Percentiles rank a stretch among this genome's conserved stretches.
Conservation (phyloP, 2,888 invertebrate genomes). For the Agrochola lota region DNA sequence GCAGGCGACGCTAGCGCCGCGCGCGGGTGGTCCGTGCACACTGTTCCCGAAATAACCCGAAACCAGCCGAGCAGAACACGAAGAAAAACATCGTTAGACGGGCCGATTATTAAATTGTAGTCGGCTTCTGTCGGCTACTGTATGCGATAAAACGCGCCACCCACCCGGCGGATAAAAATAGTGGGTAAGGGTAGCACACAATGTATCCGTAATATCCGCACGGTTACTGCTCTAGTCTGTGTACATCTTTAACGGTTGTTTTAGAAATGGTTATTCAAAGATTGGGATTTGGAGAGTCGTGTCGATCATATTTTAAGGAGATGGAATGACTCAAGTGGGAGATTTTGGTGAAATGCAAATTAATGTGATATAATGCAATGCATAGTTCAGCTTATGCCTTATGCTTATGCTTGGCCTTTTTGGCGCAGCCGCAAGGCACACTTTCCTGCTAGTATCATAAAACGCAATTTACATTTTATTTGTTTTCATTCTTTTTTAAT, state of each 20-base stretch:
- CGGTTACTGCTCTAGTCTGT: conserved; percentile 39
- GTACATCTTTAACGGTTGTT: conserved; percentile 56
- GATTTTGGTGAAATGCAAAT: too few relatives aligned
- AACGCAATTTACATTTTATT: too few relatives aligned
- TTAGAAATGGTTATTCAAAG: conserved; percentile 19
- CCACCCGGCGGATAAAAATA: conserved; percentile 85
- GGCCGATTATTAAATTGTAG: conserved; percentile 86
- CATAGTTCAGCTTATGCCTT: too few relatives aligned
- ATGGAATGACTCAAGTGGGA: too few relatives aligned
- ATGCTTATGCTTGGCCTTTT: too few relatives aligned
- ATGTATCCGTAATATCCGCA: conserved; percentile 74
- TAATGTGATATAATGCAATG: too few relatives aligned
- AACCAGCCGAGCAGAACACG: conserved; percentile 76
- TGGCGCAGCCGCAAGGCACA: too few relatives aligned
- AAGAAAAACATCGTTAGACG: conserved; percentile 88
- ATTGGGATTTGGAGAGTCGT: background rate
- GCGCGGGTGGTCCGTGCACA: conserved; percentile 84
- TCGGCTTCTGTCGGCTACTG: conserved; percentile 85
- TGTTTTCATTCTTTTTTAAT: too few relatives aligned
- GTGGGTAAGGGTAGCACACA: conserved; percentile 70
- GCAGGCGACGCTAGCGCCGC: conserved; percentile 74
- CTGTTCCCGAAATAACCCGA: conserved; percentile 84
- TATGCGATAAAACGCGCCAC: conserved; percentile 85
- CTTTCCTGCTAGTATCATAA: too few relatives aligned
- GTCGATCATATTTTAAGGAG: background rate